These are phyloP conservation scores for Gryllus longicercus DNA, from an alignment of 2,888 invertebrate genomes.

Conservation along the genomic window DNA sequence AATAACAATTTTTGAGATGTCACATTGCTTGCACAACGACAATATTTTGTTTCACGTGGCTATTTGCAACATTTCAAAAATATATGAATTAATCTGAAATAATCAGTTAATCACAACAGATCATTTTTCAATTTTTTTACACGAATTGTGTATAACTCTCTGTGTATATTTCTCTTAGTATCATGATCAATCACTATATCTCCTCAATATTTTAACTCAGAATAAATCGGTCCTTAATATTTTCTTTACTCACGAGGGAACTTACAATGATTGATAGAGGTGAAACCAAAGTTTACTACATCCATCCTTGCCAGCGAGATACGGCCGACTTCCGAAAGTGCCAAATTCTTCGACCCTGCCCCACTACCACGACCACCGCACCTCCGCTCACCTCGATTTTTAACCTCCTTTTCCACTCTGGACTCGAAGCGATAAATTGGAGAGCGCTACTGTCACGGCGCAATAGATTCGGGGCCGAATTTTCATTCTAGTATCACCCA, in stretches of 20 bases:
- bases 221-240: too few relatives aligned
- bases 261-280: neutral
- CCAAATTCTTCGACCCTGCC: neutral
- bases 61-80: too few relatives aligned
- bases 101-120: too few relatives aligned
- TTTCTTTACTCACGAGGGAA: neutral
- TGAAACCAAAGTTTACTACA: neutral
- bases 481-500: conserved; percentile 10
- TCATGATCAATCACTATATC: too few relatives aligned
- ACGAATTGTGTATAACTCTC: too few relatives aligned
- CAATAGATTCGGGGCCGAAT: neutral
- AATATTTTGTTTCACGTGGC: too few relatives aligned
- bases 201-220: too few relatives aligned
- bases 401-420: neutral
- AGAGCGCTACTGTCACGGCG: neutral
- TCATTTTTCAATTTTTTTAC: too few relatives aligned
- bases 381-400: neutral
- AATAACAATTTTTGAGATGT: too few relatives aligned
- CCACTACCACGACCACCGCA: neutral
- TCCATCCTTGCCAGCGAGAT: neutral
- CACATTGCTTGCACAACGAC: too few relatives aligned
- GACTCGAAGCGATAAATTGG: conserved; percentile 11
- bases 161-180: too few relatives aligned
- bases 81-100: too few relatives aligned
- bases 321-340: neutral